Evolutionary conservation across 2,113 vertebrate species (phyloP), one percentile per base, ranked within the genome.

Genomic region (Elgaria multicarinata): DNA sequence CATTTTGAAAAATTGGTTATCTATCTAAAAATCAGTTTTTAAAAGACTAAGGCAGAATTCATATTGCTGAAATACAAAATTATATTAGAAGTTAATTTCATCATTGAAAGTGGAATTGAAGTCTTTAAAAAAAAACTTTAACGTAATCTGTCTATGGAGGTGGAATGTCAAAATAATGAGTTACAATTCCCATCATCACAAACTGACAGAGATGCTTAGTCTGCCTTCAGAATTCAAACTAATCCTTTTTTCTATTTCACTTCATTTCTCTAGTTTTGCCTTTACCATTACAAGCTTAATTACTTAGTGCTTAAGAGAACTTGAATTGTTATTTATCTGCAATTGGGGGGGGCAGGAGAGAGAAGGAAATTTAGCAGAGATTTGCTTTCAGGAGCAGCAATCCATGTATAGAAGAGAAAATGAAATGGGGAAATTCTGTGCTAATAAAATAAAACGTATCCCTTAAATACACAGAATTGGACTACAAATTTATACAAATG

Each of bases 131-230:
- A 97, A 97, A 97, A 2, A 97, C 95, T 95, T 96, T 94, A 87
- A 95, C 81, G 95, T 96, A 97, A 97, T 98, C 95, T 96, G 96
- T 98, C 97, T 94, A 92, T 94, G 95, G 94, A 95, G 87, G 83
- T 90, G 95, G 89, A 90, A 96, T 98, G 97, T 98, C 98, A 97
- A 96, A 97, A 96, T 97, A 96, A 97, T 97, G 97, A 97, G 97
- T 98, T 96, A 97, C 95, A 97, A 98, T 92, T 97, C 95, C 95
- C 97, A 97, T 98, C 97, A 97, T 96, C 91, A 94, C 81, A 90
- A 97, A 97, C 97, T 98, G 96, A 97, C 91, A 95, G 94, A 96
- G 92, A 97, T 96, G 97, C 95, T 96, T 97, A 93, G 94, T 95
- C 96, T 96, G 96, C 96, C 96, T 96, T 95, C 92, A 96, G 93